phyloP scores from a whole-genome alignment of 2,113 vertebrate species.

The Anarrhichthys ocellatus region DNA sequence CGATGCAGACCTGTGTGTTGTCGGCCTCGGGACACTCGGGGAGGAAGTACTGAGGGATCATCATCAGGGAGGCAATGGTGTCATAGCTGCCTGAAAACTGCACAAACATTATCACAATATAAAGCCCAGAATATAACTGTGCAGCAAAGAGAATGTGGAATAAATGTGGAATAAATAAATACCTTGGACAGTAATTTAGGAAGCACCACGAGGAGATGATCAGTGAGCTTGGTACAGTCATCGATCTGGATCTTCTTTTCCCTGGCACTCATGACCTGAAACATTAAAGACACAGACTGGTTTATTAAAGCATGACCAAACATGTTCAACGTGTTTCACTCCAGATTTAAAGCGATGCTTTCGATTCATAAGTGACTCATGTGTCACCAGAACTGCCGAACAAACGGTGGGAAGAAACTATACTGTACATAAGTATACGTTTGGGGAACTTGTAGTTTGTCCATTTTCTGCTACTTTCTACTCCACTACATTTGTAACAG shows the following conservation, averaged over 20 bases:
- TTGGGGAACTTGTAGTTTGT: not conserved
- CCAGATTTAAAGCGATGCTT: not conserved
- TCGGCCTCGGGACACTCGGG: slow-evolving; percentile 75
- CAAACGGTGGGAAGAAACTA: no score
- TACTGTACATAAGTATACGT: not conserved
- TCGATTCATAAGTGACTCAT: no score
- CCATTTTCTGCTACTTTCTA: not conserved
- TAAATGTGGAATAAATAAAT: not conserved
- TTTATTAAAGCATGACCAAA: not conserved
- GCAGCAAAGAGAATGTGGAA: not conserved
- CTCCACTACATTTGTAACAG: not conserved
- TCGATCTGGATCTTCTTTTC: slow-evolving; percentile 89
- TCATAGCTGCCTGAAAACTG: slow-evolving; percentile 87
- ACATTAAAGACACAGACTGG: not conserved
- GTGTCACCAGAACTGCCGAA: no score
- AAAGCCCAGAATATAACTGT: not conserved
- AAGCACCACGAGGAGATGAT: slow-evolving; percentile 86
- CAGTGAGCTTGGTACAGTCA: slow-evolving; percentile 88
- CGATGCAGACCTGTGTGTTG: slow-evolving; percentile 74
- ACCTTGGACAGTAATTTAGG: slow-evolving; percentile 91
- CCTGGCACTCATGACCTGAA: slow-evolving; percentile 80
- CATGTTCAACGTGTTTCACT: not conserved
- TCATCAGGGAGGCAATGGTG: slow-evolving; percentile 86
- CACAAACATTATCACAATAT: not conserved
- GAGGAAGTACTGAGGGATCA: slow-evolving; percentile 89